Evolutionary conservation across 1,140 invertebrate species (phyloP), one percentile per base, ranked within the genome.

Genomic region (Drosophila kurseongensis): DNA sequence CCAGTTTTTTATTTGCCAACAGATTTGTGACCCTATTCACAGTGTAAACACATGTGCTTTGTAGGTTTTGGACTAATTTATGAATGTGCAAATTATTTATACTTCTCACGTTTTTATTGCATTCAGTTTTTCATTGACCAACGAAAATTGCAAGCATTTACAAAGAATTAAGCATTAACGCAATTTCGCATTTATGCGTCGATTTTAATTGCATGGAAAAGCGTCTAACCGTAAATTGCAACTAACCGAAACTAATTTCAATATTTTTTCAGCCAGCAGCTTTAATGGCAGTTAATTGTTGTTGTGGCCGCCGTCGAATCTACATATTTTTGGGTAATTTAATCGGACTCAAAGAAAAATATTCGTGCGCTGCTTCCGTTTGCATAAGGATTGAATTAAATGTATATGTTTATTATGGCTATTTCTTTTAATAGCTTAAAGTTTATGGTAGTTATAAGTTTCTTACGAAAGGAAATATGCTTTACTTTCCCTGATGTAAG

Each of bases 141-240:
- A 61, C 57, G 55, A 48, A 75, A 59, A 72, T 56, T 9, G 65
- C 71, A 79, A 72, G 69, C 61, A 73, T 88, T 88, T 76, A 79
- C 74, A 75, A 65, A 54, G 71, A 78, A 86, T 82, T 88, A 86
- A 86, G 67, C 78, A 79, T 88, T 88, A 88, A 86, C 76, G 80
- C 75, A 88, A 76, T 88, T 69, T 78, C 54, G 63, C 78, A 67
- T 81, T 63, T 83, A 65, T 58, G 56, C 54, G 40, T 44, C 29
- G 52, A 68, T 79, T 71, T 86, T 79, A 86, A 86, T 86, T 76
- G 79, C 75, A 66, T 56, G 75, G 50, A 75, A 88, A 86, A 57
- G 14, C 44, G 56, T 78, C 65, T 78, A 78, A 78, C 61, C 51
- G 44, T 41, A 81, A 59, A 47, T 51, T 65, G 55, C 60, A 54